Percentiles rank a stretch among this genome's conserved stretches.
Conservation (phyloP, 2,113 vertebrate species). For the Lophius piscatorius region DNA sequence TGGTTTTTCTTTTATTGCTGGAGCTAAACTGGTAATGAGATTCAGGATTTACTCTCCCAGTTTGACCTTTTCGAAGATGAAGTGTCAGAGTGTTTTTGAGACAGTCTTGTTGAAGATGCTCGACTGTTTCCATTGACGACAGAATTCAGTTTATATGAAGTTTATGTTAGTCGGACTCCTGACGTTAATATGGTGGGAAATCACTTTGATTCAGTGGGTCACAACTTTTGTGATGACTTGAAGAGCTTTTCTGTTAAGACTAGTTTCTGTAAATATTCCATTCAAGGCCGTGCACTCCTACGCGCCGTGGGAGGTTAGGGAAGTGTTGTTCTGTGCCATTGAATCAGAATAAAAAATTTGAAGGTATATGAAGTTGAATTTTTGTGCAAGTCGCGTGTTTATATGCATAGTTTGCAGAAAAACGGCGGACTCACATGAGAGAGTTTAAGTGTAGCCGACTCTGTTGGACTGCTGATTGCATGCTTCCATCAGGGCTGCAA, state of each 20-base stretch:
- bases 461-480: conserved; percentile 2
- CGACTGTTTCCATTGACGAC: conserved; percentile 37
- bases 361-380: conserved; percentile 11
- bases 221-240: conserved; percentile 40
- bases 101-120: conserved; percentile 17
- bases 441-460: neutral
- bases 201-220: conserved; percentile 57
- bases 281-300: conserved; percentile 13
- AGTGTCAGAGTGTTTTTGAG: conserved; percentile 25
- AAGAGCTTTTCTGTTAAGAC: conserved; percentile 51
- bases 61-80: conserved; percentile 5
- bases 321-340: conserved; percentile 20
- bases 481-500: conserved; percentile 23
- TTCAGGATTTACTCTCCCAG: neutral
- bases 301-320: conserved; percentile 37
- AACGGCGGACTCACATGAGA: neutral
- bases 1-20: neutral
- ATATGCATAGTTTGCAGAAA: neutral
- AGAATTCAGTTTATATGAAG: conserved; percentile 21
- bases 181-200: conserved; percentile 66
- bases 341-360: conserved; percentile 15
- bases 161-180: conserved; percentile 23
- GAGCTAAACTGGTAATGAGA: conserved; percentile 2
- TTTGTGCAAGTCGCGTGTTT: neutral
- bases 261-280: conserved; percentile 45